A percentile compares a stretch with the other conserved stretches of the same genome.
Conservation (phyloP, 2,113 vertebrate genomes). For the Notechis scutatus region DNA sequence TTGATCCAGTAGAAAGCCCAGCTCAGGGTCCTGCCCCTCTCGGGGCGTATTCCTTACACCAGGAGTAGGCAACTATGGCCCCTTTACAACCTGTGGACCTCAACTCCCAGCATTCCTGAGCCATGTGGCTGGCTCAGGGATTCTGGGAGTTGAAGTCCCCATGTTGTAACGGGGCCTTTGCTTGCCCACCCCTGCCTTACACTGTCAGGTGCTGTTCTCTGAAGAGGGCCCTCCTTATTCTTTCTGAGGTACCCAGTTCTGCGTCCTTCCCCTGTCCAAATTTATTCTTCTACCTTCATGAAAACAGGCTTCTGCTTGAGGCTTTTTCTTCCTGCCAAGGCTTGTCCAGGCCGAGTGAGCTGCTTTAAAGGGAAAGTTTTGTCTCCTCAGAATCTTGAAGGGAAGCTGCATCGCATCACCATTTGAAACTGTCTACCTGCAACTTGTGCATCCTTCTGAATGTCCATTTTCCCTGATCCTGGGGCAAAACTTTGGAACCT, state of each 20-base stretch:
- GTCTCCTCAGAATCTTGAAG: neutral
- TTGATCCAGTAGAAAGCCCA: neutral
- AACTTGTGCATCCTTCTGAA: neutral
- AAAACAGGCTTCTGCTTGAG: neutral
- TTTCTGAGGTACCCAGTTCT: neutral
- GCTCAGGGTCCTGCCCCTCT: neutral
- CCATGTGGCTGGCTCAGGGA: neutral
- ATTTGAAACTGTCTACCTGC: neutral
- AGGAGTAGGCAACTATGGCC: neutral
- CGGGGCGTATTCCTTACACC: neutral
- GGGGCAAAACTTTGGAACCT: neutral
- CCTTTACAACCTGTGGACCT: neutral
- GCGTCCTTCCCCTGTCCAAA: neutral
- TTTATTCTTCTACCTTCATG: neutral
- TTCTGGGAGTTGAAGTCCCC: neutral
- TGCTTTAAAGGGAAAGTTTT: neutral
- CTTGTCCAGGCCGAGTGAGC: neutral
- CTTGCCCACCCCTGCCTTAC: neutral
- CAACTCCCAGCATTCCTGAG: neutral
- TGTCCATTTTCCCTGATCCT: neutral
- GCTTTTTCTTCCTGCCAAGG: neutral
- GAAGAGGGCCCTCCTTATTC: neutral
- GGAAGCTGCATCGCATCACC: neutral
- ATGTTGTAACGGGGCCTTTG: neutral
- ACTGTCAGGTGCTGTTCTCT: neutral